phyloP scores from a whole-genome alignment of 2,888 invertebrate genomes.

The Chydorus sphaericus region DNA sequence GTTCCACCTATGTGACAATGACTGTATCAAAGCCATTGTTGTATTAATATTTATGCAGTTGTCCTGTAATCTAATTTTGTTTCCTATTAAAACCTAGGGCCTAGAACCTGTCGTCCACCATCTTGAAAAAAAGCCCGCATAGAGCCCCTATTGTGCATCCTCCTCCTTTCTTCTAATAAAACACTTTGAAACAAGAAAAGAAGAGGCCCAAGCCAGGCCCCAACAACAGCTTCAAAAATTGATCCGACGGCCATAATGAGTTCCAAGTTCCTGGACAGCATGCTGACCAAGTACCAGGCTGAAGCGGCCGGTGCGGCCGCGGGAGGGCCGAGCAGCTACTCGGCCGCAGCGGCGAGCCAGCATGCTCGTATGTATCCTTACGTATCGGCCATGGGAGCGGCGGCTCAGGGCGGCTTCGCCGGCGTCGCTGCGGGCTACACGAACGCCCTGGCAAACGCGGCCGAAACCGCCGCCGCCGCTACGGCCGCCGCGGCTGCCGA shows the following conservation, averaged over 20 bases:
- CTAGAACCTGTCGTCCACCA: too few relatives aligned
- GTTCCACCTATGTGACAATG: too few relatives aligned
- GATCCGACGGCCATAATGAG: constrained; percentile 50
- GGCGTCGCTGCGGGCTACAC: constrained; percentile 48
- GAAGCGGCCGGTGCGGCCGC: constrained; percentile 35
- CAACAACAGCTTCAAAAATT: background rate
- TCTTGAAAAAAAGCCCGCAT: too few relatives aligned
- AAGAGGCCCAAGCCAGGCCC: too few relatives aligned
- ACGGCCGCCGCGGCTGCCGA: constrained; percentile 50
- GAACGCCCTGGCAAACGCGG: constrained; percentile 45
- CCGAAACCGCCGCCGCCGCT: constrained; percentile 42
- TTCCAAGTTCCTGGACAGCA: constrained; percentile 96
- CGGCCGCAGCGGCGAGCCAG: too few relatives aligned
- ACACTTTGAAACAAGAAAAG: background rate
- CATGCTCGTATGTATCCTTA: constrained; percentile 78
- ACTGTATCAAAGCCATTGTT: too few relatives aligned
- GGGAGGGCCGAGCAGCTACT: constrained; percentile 32
- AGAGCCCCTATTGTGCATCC: too few relatives aligned
- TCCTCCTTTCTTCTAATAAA: background rate
- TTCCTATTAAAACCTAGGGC: too few relatives aligned
- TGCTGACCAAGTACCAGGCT: constrained; percentile 84
- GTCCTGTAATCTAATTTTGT: too few relatives aligned
- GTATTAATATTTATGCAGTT: too few relatives aligned
- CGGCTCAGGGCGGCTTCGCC: constrained; percentile 42
- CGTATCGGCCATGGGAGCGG: constrained; percentile 53